phyloP scores from a whole-genome alignment of 2,113 vertebrate genomes.

The Plecturocebus donacophilus region DNA sequence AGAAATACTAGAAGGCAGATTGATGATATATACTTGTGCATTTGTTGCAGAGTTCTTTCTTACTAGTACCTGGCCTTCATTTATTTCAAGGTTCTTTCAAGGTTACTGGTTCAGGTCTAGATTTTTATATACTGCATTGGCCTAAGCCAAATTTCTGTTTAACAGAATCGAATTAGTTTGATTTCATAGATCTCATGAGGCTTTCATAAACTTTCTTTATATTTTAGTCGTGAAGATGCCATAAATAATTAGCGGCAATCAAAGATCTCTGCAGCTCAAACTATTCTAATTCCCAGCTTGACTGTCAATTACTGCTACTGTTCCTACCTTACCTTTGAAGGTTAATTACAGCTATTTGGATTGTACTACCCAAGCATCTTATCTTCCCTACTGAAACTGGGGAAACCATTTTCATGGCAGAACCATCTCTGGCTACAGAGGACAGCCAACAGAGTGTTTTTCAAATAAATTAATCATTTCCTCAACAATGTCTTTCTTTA shows the following conservation, averaged over 20 bases:
- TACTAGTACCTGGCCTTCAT: background rate
- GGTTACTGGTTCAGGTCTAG: background rate
- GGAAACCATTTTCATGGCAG: background rate
- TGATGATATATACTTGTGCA: background rate
- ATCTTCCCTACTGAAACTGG: background rate
- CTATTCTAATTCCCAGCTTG: background rate
- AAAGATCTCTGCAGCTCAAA: background rate
- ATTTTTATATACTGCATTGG: background rate
- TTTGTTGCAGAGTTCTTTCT: background rate
- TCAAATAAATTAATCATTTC: background rate
- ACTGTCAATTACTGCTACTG: background rate
- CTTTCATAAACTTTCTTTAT: background rate
- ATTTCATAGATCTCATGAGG: background rate
- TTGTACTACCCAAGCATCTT: background rate
- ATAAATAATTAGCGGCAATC: background rate
- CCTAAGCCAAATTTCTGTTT: background rate
- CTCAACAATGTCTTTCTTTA: background rate
- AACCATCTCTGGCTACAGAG: background rate
- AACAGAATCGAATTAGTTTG: background rate
- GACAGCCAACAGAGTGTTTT: background rate
- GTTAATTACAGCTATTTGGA: background rate
- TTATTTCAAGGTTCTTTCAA: background rate
- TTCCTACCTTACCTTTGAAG: background rate
- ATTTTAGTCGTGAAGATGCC: background rate
- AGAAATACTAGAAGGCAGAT: background rate